A percentile compares a stretch with the other conserved stretches of the same genome.
These are phyloP conservation scores for Eledone cirrhosa DNA, from an alignment of 2,888 invertebrate species.

Conservation along the genomic window DNA sequence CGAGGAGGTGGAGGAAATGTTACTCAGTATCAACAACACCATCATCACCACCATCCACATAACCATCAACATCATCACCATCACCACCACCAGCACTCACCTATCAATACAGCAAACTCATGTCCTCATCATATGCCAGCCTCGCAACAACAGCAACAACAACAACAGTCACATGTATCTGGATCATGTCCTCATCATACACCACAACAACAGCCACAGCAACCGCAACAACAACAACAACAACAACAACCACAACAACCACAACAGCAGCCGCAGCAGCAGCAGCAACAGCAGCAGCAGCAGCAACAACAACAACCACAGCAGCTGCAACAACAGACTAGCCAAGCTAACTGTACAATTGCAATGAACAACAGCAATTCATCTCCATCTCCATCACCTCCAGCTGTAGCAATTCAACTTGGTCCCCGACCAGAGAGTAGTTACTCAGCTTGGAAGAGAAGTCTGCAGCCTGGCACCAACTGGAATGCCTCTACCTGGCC, in stretches of 20 bases:
- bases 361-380: not conserved
- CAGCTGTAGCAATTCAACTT: not conserved
- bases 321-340: not conserved
- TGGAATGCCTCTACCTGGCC: not conserved
- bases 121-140: too few relatives aligned
- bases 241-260: not conserved
- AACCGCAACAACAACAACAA: not conserved
- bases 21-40: too few relatives aligned
- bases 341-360: not conserved
- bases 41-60: too few relatives aligned
- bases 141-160: too few relatives aligned
- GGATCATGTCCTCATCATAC: not conserved
- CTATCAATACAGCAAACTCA: too few relatives aligned
- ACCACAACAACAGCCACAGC: slow-evolving; percentile 3
- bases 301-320: not conserved
- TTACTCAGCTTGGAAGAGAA: not conserved
- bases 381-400: not conserved
- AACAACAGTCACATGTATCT: too few relatives aligned
- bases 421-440: slow-evolving; percentile 7
- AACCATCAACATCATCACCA: too few relatives aligned
- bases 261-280: not conserved
- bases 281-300: not conserved
- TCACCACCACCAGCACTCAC: too few relatives aligned
- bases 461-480: not conserved
- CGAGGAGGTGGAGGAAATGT: not conserved